Percentiles rank a stretch among this genome's conserved stretches.
phyloP scores from a whole-genome alignment of 2,113 vertebrate genomes.

The Brachypteracias leptosomus region DNA sequence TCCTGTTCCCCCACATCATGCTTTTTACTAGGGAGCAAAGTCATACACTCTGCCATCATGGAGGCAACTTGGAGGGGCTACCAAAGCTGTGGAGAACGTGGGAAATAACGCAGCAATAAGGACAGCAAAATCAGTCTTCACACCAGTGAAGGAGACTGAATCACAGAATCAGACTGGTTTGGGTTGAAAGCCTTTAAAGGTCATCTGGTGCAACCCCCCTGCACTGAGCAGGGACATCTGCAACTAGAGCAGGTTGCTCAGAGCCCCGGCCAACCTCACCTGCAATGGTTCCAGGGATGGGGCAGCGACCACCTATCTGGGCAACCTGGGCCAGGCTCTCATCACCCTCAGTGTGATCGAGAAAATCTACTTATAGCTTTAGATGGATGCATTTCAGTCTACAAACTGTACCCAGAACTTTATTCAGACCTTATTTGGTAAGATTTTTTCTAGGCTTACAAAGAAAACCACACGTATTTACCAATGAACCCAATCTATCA shows the following conservation, averaged over 20 bases:
- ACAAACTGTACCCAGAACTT: background rate
- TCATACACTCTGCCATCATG: background rate
- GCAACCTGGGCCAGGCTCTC: too few species aligned
- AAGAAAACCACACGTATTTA: background rate
- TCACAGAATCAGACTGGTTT: too few species aligned
- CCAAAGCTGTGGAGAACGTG: background rate
- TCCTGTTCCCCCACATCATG: rapidly evolving
- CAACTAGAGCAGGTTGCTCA: too few species aligned
- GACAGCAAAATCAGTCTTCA: background rate
- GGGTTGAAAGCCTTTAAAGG: too few species aligned
- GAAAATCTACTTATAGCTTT: background rate
- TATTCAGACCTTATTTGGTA: background rate
- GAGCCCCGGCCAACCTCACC: too few species aligned
- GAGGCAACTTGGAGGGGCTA: rapidly evolving
- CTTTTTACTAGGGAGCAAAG: background rate
- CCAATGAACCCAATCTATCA: background rate
- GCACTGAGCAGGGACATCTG: too few species aligned
- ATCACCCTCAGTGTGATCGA: background rate
- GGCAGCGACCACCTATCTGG: too few species aligned
- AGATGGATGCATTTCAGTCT: background rate
- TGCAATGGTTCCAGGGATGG: too few species aligned
- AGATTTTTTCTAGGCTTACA: background rate
- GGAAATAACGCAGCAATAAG: background rate
- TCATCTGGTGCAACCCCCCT: too few species aligned
- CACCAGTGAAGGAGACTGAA: background rate